Evolutionary conservation across 2,888 invertebrate genomes (phyloP).

Genomic region (Pycnomerus fuliginosus): DNA sequence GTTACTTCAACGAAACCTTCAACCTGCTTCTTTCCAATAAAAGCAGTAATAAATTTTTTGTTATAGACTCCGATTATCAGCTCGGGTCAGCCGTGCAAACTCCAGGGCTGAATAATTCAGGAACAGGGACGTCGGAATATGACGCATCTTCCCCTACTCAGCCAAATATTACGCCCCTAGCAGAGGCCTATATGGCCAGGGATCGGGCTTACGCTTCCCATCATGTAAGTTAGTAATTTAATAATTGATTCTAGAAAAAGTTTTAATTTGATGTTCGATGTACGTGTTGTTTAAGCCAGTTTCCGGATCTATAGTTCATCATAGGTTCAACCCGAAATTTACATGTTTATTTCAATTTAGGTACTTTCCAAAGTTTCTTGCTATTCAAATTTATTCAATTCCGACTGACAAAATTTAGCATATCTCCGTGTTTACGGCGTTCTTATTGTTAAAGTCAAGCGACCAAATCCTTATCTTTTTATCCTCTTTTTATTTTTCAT

Average conservation of each 20-base stretch:
- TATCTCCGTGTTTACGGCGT: slow-evolving; percentile 12
- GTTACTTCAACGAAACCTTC: too few species aligned
- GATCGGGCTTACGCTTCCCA: slow-evolving; percentile 48
- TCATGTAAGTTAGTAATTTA: slow-evolving; percentile 47
- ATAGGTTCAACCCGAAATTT: slow-evolving; percentile 17
- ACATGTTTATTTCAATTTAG: slow-evolving; percentile 28
- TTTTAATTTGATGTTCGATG: slow-evolving; percentile 20
- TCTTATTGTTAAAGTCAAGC: neutral
- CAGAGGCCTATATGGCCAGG: slow-evolving; percentile 51
- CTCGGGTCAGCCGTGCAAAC: slow-evolving; percentile 69
- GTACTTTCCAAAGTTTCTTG: slow-evolving; percentile 25
- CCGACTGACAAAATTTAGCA: slow-evolving; percentile 26
- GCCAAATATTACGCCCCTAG: slow-evolving; percentile 45
- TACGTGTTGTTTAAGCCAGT: slow-evolving; percentile 24
- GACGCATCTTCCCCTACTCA: slow-evolving; percentile 36
- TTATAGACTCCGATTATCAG: slow-evolving; percentile 70
- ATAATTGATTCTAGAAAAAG: slow-evolving; percentile 34
- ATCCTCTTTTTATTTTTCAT: slow-evolving; percentile 16
- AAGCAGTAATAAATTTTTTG: slow-evolving; percentile 6
- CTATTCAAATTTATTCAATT: slow-evolving; percentile 29
- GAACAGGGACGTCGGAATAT: slow-evolving; percentile 44
- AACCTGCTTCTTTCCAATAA: too few species aligned
- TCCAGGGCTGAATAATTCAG: slow-evolving; percentile 57
- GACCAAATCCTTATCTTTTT: slow-evolving; percentile 4
- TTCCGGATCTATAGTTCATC: slow-evolving; percentile 18